Base-by-base conservation (phyloP, 2,888 invertebrate species). In the Amblyjoppa fuscipennis region DNA sequence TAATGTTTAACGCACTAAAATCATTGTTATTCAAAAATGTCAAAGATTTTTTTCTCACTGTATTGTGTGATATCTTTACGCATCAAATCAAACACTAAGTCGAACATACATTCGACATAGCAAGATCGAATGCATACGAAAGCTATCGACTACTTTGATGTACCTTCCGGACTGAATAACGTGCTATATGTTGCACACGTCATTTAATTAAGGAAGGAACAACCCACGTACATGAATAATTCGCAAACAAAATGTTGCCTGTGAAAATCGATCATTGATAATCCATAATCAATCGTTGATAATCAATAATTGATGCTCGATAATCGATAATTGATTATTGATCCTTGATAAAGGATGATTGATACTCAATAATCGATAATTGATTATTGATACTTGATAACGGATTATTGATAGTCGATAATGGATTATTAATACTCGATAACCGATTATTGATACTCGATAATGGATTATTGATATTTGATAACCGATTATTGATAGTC, bases 121-220 rank as follows among this genome's bases (percentile, higher is more conserved):
- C 31, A 31, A 59, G n/a, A 61, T 34, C 16, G 16, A 7, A 16
- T 13, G 61, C 31, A 31, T 34, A 25, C 34, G 3, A 34, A 61
- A 61, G 61, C 3, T 34, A 61, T 61, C 61, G 61, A 61, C 61
- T 25, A 28, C 80, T 76, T 91, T 92, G 66, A 49, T 93, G 84
- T 93, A 81, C 93, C 93, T 94, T 91, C 90, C 89, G 83, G 90
- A 94, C 93, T 93, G 93, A 88, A 88, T 90, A 83, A 89, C 86
- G 86, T 89, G 89, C 85, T 81, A 93, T 83, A 49, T 53, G 80
- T 76, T 41, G 7, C 87, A 80, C 76, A 76, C 86, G 91, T 81
- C 87, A 91, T 88, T 88, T 94, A 93, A 93, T 93, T 61, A 94
- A 91, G 83, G 88, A 91, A 93, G 92, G 93, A 89, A 76, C 41